Percentiles rank a stretch among this genome's conserved stretches.
Evolutionary conservation across 2,797 vertebrate genomes (phyloP).

Genomic region (Pachyuromys duprasi): DNA sequence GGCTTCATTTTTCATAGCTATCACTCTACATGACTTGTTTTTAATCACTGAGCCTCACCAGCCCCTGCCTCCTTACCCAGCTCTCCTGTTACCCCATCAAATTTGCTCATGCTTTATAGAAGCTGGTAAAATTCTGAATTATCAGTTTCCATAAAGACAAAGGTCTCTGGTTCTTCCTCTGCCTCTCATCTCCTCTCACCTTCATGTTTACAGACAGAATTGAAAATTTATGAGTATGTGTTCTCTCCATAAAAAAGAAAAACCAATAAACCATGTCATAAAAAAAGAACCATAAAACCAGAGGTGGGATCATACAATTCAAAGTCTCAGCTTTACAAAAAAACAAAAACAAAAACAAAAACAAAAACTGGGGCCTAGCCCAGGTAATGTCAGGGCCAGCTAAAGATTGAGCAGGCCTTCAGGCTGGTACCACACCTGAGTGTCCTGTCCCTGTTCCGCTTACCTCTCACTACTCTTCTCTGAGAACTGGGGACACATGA

Average conservation of each 20-base stretch:
- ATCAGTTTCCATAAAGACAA: slow-evolving; percentile 33
- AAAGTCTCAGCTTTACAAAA: background rate
- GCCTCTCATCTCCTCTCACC: background rate
- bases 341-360: no score
- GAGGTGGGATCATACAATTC: background rate
- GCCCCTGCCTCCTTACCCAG: slow-evolving; percentile 66
- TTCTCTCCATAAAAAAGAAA: slow-evolving; percentile 60
- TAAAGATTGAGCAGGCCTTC: background rate
- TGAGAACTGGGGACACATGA: background rate
- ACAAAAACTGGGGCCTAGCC: background rate
- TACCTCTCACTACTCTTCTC: background rate
- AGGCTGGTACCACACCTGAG: background rate
- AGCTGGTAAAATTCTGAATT: slow-evolving; percentile 53
- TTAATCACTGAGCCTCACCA: slow-evolving; percentile 72
- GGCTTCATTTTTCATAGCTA: slow-evolving; percentile 73
- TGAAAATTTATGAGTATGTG: slow-evolving; percentile 36
- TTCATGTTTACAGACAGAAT: slow-evolving; percentile 19
- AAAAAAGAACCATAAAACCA: slow-evolving; percentile 53
- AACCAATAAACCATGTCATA: slow-evolving; percentile 35
- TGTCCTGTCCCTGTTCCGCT: background rate
- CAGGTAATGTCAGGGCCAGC: background rate
- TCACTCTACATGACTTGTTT: slow-evolving; percentile 84
- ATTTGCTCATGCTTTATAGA: slow-evolving; percentile 1
- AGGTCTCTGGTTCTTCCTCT: background rate
- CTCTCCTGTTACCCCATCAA: background rate